Evolutionary conservation across 1,140 invertebrate genomes (phyloP).

Genomic region (Drosophila trapezifrons): DNA sequence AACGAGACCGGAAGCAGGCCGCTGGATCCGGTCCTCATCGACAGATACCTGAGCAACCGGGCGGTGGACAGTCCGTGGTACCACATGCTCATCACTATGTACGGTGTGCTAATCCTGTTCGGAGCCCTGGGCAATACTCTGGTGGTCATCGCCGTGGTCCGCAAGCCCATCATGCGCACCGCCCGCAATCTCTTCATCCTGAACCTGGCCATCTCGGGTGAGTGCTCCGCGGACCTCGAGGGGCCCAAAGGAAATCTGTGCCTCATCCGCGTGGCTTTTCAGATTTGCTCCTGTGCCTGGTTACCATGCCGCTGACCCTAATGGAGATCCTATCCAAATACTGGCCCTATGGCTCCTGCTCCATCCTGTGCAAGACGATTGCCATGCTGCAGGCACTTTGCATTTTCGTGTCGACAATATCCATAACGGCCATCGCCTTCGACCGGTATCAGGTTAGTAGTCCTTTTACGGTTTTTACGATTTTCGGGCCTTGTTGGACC

Average conservation of each 20-base stretch:
- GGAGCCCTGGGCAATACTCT: constrained; percentile 92
- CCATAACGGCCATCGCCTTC: constrained; percentile 94
- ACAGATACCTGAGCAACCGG: constrained; percentile 87
- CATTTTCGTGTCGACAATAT: constrained; percentile 95
- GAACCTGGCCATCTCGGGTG: constrained; percentile 92
- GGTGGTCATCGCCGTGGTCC: constrained; percentile 90
- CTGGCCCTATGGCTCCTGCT: constrained; percentile 89
- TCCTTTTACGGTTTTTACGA: constrained; percentile 14
- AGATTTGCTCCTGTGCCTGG: constrained; percentile 92
- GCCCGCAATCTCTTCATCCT: constrained; percentile 95
- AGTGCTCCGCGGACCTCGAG: constrained; percentile 24
- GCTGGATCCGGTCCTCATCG: constrained; percentile 83
- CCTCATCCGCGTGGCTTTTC: constrained; percentile 34
- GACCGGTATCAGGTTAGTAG: constrained; percentile 89
- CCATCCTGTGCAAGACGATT: constrained; percentile 91
- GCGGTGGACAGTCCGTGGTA: constrained; percentile 88
- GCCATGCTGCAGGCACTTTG: constrained; percentile 93
- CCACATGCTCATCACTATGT: constrained; percentile 88
- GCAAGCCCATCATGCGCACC: constrained; percentile 93
- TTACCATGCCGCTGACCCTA: constrained; percentile 93
- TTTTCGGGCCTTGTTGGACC: not conserved
- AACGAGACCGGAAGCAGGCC: constrained; percentile 39
- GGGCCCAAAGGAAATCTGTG: not conserved
- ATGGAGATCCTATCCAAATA: constrained; percentile 91
- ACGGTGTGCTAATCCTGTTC: constrained; percentile 90